Base-by-base conservation (phyloP, 2,113 vertebrate genomes). In the Piprites chloris region DNA sequence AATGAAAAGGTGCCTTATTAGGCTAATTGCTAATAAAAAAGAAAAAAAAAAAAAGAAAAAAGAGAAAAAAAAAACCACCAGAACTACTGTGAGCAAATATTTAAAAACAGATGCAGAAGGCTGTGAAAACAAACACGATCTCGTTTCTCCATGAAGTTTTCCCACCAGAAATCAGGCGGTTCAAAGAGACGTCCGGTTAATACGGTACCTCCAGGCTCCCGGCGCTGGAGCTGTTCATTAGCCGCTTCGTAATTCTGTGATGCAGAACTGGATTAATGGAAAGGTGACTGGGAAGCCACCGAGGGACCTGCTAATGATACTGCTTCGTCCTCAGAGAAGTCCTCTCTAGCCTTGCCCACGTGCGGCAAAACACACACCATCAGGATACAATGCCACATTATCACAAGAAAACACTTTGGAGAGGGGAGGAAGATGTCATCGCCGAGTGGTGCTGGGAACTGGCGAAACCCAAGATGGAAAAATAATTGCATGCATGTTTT, bases 401-500 rank as follows among this genome's bases (percentile, higher is more conserved):
- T 74, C 84, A 67, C 84, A 85, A 63, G 91, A 85, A 96, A 94
- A 93, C 84, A 87, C 94, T 97, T 95, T 74, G n/a, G 86, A 97
- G 93, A 96, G 94, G 94, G 81, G 90, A 93, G 12, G 93, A 49
- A 91, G 92, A 94, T 94, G 92, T 96, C 96, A 93, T 35, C 12
- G 4, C 61, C 2, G 66, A 93, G 92, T 4, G 89, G 95, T 78
- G 84, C 95, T 87, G 92, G 90, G 92, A 87, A 76, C 77, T 62
- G 86, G 91, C 0, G 85, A 94, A 97, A 85, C 95, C 96, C 94
- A 90, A 96, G 97, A 94, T 95, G 89, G 96, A 96, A 97, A 97
- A 97, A 96, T 97, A 97, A 97, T 97, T 97, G 96, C 96, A 96
- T 96, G 95, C 92, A 83, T 97, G 92, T 96, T 95, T 95, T 95